phyloP scores from a whole-genome alignment of 2,888 invertebrate species.

The Alviniconcha strummeri region DNA sequence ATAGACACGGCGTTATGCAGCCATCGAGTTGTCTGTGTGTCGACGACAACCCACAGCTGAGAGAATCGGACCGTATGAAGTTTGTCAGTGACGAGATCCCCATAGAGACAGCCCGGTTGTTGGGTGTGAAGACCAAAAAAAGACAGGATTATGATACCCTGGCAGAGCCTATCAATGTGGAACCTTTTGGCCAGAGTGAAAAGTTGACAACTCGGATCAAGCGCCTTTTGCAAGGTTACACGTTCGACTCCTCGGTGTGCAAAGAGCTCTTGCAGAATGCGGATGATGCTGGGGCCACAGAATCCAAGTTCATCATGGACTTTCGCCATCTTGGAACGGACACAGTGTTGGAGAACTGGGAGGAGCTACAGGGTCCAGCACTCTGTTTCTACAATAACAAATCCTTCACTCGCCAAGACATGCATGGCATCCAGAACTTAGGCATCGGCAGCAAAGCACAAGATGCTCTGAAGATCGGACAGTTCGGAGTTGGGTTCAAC shows the following conservation, averaged over 20 bases:
- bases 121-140: constrained; percentile 44
- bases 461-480: constrained; percentile 67
- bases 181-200: constrained; percentile 66
- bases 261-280: constrained; percentile 70
- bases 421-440: constrained; percentile 66
- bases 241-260: constrained; percentile 62
- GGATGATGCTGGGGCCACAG: constrained; percentile 66
- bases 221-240: constrained; percentile 62
- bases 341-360: constrained; percentile 33
- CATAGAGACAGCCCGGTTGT: constrained; percentile 48
- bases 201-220: constrained; percentile 62
- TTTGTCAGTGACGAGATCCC: constrained; percentile 47
- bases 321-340: constrained; percentile 39
- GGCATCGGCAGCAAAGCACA: constrained; percentile 67
- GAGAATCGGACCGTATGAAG: constrained; percentile 42
- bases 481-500: constrained; percentile 72
- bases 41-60: constrained; percentile 51
- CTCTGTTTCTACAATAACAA: constrained; percentile 69
- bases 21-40: constrained; percentile 46
- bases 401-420: constrained; percentile 61
- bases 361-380: constrained; percentile 66
- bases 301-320: constrained; percentile 66
- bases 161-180: not conserved
- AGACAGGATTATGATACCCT: constrained; percentile 11
- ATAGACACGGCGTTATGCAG: constrained; percentile 20